Evolutionary conservation across 2,113 vertebrate genomes (phyloP).

Genomic region (Peromyscus maniculatus): DNA sequence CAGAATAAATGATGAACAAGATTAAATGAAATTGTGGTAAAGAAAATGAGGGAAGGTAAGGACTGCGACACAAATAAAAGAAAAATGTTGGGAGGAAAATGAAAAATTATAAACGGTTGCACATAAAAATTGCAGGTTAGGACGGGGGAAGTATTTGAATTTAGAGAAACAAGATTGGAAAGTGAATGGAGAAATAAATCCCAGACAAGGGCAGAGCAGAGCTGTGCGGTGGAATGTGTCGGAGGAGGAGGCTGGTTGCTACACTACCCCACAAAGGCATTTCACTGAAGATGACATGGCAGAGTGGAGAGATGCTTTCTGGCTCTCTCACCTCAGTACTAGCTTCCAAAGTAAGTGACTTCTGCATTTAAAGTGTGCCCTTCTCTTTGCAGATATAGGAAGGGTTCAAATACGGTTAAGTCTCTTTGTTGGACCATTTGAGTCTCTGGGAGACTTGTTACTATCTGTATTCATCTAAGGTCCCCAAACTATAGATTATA

Average conservation of each 20-base stretch:
- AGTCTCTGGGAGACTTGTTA: neutral
- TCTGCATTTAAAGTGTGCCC: slow-evolving; percentile 76
- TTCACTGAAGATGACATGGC: too few relatives aligned
- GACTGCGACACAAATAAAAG: slow-evolving; percentile 29
- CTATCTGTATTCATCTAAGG: slow-evolving; percentile 70
- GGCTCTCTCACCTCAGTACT: neutral
- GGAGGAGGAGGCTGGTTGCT: neutral
- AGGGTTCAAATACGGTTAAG: slow-evolving; percentile 72
- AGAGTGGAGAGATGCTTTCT: rapidly evolving
- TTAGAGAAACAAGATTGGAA: slow-evolving; percentile 58
- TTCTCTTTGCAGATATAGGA: slow-evolving; percentile 64
- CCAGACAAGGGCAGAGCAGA: neutral
- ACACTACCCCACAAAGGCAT: too few relatives aligned
- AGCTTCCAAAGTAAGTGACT: slow-evolving; percentile 68
- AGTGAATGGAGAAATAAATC: slow-evolving; percentile 59
- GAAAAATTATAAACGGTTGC: slow-evolving; percentile 72
- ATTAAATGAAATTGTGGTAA: slow-evolving; percentile 67
- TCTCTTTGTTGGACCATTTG: slow-evolving; percentile 61
- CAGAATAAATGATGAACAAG: slow-evolving; percentile 74
- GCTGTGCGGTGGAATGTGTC: neutral
- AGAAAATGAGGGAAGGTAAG: neutral
- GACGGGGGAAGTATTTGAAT: slow-evolving; percentile 46
- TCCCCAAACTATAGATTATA: slow-evolving; percentile 64
- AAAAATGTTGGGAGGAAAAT: slow-evolving; percentile 60
- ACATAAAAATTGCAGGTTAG: slow-evolving; percentile 57